Conservation (phyloP, 2,113 vertebrate species). For the Cinclus mexicanus region DNA sequence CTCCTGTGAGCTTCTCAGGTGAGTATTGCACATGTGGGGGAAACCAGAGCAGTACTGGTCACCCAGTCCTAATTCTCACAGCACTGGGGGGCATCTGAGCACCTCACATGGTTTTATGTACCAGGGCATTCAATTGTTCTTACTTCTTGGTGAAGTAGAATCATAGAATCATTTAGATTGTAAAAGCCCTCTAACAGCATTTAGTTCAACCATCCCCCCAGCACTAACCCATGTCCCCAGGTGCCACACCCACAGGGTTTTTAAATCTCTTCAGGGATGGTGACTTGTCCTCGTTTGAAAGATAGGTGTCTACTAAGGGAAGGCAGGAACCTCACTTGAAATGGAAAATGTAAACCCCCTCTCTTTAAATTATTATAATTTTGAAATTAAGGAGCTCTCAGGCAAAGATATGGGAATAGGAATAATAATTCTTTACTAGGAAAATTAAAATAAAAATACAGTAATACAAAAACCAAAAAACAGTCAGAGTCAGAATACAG, state of each 20-base stretch:
- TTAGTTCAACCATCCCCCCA: too few relatives aligned
- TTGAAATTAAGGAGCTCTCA: too few relatives aligned
- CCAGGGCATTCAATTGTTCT: not conserved
- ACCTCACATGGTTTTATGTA: not conserved
- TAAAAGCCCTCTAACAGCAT: not conserved
- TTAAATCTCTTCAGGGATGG: not conserved
- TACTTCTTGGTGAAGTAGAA: not conserved
- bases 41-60: not conserved
- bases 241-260: not conserved
- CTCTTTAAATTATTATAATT: too few relatives aligned
- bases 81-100: not conserved
- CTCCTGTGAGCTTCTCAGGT: not conserved
- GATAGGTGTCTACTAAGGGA: too few relatives aligned
- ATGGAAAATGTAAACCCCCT: too few relatives aligned
- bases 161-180: not conserved
- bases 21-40: accelerated
- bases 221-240: not conserved
- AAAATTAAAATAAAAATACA: too few relatives aligned
- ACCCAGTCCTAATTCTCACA: not conserved
- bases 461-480: too few relatives aligned
- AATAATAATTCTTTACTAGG: too few relatives aligned
- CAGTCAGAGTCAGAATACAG: too few relatives aligned
- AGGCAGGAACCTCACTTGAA: too few relatives aligned
- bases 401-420: too few relatives aligned
- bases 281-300: not conserved